Base-by-base conservation (phyloP, 2,113 vertebrate genomes). In the Hippoglossus stenolepis region DNA sequence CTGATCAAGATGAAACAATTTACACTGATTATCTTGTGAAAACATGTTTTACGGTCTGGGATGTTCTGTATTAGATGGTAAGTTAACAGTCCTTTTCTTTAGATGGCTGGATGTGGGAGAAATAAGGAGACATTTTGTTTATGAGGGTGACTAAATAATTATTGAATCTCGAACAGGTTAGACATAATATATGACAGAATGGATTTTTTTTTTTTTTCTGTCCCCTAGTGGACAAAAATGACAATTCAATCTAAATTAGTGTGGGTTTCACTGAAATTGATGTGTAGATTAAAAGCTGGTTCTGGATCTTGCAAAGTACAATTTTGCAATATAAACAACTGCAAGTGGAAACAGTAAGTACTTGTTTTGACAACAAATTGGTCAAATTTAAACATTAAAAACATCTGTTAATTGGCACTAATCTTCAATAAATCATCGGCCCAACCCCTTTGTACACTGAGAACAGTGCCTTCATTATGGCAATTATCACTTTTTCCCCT, bases 401-500 rank as follows among this genome's bases (percentile, higher is more conserved):
- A 40, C 10, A 43, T 26, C 15, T 6, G 21, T 1, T 66, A 28
- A 28, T 60, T 73, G 81, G 77, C 75, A 85, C 75, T 43, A 45
- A 64, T 26, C 65, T 17, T 62, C 51, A 70, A 61, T 65, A 58
- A 82, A 77, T 65, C 70, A 72, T 78, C 31, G 20, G 68, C 76
- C 43, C 75, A 81, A 83, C 51, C 18, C 11, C 43, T 5, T 38
- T 28, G 18, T 47, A 68, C 56, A 80, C 63, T 66, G 47, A 5
- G 2, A 79, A 38, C 28, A 5, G 17, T 18, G 80, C 54, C 53
- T 74, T 62, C 45, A 56, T 75, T 13, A 54, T 72, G 56, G 65
- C 54, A 61, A 59, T 3, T 31, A 40, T 0, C 57, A 75, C 17
- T 4, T 14, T 59, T 58, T 35, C 31, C n/a, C 31, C 75, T 31